Evolutionary conservation across 2,113 vertebrate genomes (phyloP), one percentile per base, ranked within the genome.

Genomic region (Melanotaenia duboulayi): DNA sequence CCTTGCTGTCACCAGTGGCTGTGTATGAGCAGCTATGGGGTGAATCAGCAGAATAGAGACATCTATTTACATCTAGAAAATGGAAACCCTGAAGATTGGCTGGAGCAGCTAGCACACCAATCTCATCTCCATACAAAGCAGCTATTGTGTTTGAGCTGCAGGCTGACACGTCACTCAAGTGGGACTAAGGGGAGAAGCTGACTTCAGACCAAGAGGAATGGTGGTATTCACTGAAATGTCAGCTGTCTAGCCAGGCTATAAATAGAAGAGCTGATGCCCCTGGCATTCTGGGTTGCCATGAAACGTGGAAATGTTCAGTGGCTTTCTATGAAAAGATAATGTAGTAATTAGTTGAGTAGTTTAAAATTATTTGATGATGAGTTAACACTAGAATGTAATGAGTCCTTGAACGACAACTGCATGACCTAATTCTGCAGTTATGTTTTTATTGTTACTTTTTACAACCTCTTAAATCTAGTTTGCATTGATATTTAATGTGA

Each of bases 241-340:
- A 94, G 88, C 91, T 93, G 92, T 83, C 86, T 55, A 11, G 23
- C 55, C 40, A 4, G 22, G 44, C 75, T 94, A 94, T 89, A 82
- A 91, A 93, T 92, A 93, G 80, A 60, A 52, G 25, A 11, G 46
- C 39, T 75, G 70, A 62, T 74, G 72, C 68, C 63, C 55, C 1
- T 35, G 28, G 70, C 56, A 68, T 74, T 25, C n/a, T 50, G 60
- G 32, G 75, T 82, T 85, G 85, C 83, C 79, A 80, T 76, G 85
- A 77, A 58, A 82, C 68, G 14, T 16, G 6, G 49, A n/a, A 25
- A 59, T 64, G 42, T 65, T 83, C 35, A 22, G 37, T 39, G 24
- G 50, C 24, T 78, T 71, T 70, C 28, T 42, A n/a, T 40, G 20
- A 81, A 64, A 60, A 50, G 19, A 16, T 71, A 52, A 82, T 23